Evolutionary conservation across 2,888 invertebrate genomes (phyloP), one percentile per base, ranked within the genome.

Genomic region (Aporophyla nigra): DNA sequence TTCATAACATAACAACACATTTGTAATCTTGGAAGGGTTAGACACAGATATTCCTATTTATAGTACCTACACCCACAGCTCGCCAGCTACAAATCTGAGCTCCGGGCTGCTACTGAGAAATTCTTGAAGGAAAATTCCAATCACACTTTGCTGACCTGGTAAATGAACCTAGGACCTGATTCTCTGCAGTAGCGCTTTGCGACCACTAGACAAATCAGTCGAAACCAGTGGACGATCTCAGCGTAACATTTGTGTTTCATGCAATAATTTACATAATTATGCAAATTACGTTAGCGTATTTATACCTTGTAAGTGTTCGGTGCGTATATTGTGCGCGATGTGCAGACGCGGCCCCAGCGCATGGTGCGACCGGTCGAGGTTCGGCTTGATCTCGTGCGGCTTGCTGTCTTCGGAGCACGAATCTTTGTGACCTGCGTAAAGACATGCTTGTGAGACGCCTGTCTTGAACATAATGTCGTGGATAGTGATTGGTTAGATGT

Each of bases 341-440:
- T 96, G 95, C 43, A 94, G 91, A 43, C 96, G 90, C 78, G 94
- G 94, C 78, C 94, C 94, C 88, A 95, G 94, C 90, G 95, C 96
- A 96, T 96, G 96, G 86, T 96, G 94, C 85, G 91, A 88, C 71
- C 95, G 93, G 88, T 95, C 95, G 87, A 94, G 91, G 86, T 84
- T 94, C 87, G 95, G 95, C 89, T 96, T 95, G 85, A 97, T 96
- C 94, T 97, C 97, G 94, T 97, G 97, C 91, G 97, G 97, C 93
- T 98, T 98, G 91, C 97, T 95, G 92, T 98, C 98, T 91, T 97
- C 97, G 54, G 92, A 87, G 95, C 98, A 98, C 96, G 97, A 97
- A 93, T 98, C 98, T 96, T 98, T 98, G 95, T 97, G 97, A 94
- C 98, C 98, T 98, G 93, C 74, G 16, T 46, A 65, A 16, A 74